phyloP scores from a whole-genome alignment of 2,113 vertebrate genomes.

The Oreochromis aureus region DNA sequence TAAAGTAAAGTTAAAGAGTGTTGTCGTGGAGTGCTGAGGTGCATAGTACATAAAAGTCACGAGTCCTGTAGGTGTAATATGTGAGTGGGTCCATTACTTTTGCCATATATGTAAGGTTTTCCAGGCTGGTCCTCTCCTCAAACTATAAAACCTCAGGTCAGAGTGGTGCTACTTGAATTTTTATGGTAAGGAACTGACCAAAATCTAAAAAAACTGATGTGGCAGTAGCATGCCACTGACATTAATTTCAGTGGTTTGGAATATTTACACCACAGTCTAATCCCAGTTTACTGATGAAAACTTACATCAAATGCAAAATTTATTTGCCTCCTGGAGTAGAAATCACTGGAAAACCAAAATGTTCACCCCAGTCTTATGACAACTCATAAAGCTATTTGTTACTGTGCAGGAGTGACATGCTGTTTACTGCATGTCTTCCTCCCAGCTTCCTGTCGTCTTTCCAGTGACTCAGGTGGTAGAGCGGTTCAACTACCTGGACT shows the following conservation, averaged over 20 bases:
- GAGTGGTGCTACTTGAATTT: background rate
- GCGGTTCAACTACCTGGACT: background rate
- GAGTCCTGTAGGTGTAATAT: background rate
- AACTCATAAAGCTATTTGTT: background rate
- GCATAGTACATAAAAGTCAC: background rate
- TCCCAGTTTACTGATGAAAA: background rate
- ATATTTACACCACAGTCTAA: background rate
- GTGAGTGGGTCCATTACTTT: background rate
- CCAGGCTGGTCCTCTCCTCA: background rate
- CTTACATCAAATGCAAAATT: background rate
- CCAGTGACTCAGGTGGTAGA: background rate
- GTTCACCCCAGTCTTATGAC: background rate
- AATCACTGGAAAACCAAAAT: background rate
- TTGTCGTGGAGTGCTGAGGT: background rate
- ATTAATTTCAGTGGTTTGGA: background rate
- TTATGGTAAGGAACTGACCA: background rate
- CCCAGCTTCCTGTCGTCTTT: background rate
- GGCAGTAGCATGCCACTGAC: background rate
- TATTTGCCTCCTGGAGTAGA: background rate
- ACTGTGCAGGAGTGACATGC: background rate
- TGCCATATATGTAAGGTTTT: background rate
- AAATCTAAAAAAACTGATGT: background rate
- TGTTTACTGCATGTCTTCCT: background rate
- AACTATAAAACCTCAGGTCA: background rate
- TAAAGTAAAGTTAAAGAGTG: background rate